Percentiles rank a stretch among this genome's conserved stretches.
These are phyloP conservation scores for Formica exsecta DNA, from an alignment of 1,140 invertebrate genomes.

Conservation along the genomic window DNA sequence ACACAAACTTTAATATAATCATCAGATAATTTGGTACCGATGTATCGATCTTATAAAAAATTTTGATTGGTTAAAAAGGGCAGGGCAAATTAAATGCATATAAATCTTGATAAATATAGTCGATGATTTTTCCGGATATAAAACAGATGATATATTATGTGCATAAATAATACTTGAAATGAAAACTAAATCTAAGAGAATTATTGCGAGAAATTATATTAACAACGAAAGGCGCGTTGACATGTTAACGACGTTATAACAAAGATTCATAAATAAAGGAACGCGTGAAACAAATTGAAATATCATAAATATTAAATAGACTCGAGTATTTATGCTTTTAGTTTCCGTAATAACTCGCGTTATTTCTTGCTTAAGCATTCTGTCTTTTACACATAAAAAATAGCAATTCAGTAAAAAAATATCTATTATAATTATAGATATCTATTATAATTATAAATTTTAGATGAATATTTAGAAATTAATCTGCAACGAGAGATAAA, in stretches of 20 bases:
- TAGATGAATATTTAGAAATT: background rate
- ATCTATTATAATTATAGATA: background rate
- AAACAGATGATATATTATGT: background rate
- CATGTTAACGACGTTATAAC: background rate
- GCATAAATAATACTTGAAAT: conserved; percentile 16
- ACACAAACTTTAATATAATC: background rate
- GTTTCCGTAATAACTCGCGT: conserved; percentile 19
- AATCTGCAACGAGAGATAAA: background rate
- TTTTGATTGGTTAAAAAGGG: background rate
- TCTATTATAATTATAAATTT: conserved; percentile 8
- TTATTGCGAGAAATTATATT: conserved; percentile 27
- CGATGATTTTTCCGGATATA: background rate
- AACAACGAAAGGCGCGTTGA: background rate
- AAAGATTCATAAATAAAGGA: conserved; percentile 25
- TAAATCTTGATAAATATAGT: background rate
- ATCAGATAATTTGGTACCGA: background rate
- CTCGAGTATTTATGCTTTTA: conserved; percentile 13
- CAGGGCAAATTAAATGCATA: background rate
- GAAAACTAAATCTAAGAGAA: background rate
- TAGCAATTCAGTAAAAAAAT: conserved; percentile 24
- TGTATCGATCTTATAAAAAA: conserved; percentile 2
- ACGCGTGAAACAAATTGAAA: conserved; percentile 3
- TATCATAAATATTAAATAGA: conserved; percentile 33
- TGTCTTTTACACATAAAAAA: background rate
- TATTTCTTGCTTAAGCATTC: conserved; percentile 21